Conservation (phyloP, 2,797 vertebrate species). For the Petrocephalus sullivani region DNA sequence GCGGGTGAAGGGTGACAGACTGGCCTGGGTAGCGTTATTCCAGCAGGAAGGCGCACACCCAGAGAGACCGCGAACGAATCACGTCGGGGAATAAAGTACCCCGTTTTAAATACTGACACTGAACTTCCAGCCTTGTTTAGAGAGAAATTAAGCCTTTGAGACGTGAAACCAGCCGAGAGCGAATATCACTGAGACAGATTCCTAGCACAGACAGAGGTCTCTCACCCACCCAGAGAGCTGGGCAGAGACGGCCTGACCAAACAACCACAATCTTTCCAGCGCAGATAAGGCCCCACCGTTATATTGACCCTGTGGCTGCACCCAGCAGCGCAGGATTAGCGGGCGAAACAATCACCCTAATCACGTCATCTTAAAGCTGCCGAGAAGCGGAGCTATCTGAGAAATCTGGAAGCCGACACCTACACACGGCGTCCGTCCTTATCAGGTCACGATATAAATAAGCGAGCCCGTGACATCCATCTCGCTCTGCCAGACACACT, state of each 20-base stretch:
- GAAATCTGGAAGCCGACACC: conserved; percentile 30
- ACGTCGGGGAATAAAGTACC: background rate
- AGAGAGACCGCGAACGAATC: background rate
- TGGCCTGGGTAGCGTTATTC: background rate
- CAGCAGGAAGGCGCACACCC: background rate
- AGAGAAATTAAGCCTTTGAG: background rate
- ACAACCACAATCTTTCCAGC: background rate
- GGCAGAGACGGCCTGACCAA: background rate
- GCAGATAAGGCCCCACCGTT: conserved; percentile 38
- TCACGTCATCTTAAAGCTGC: conserved; percentile 51
- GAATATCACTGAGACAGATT: background rate
- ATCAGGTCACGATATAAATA: background rate
- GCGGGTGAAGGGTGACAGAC: background rate
- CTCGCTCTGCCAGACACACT: background rate
- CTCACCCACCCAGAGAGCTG: background rate
- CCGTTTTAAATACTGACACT: background rate
- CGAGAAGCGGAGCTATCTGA: conserved; percentile 39
- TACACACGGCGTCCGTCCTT: background rate
- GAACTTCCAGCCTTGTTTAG: background rate
- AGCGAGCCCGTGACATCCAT: background rate
- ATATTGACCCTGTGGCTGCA: conserved; percentile 35
- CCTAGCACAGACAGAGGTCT: background rate
- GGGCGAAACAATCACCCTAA: conserved; percentile 50
- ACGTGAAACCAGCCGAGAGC: background rate
- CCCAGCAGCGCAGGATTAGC: conserved; percentile 44